Evolutionary conservation across 2,113 vertebrate genomes (phyloP), one percentile per base, ranked within the genome.

Genomic region (Pachycephala philippinensis): DNA sequence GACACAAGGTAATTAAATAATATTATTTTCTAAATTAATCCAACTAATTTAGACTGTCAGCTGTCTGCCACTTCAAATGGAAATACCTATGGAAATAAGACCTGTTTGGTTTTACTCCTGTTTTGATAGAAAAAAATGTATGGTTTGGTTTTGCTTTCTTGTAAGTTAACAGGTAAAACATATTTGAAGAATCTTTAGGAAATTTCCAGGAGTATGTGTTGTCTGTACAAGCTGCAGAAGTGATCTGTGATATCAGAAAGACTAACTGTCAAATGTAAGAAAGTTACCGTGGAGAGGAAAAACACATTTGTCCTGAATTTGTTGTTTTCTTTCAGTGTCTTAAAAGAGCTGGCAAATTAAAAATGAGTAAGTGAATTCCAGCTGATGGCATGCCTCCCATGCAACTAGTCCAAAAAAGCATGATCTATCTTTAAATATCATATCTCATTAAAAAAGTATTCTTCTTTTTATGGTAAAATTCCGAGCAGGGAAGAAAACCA

Each of bases 1-100:
- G 98, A 99, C 89, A 99, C 99, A 98, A 99, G 98, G 99, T 99
- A 98, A 97, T 83, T 53, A 59, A 82, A 44, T 79, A 60, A 80
- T 56, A 37, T 26, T 1, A 66, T 81, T 89, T 82, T 70, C 15
- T 60, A 69, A 79, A 3, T 64, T 89, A 81, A 71, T 72, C 16
- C 17, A 31, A 35, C 26, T 72, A 33, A 68, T 68, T 82, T 66
- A 79, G 9, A 24, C 18, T 79, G 16, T 31, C n/a, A 64, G 5
- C 21, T 91, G 12, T 72, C 27, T 91, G 37, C 16, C 31, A n/a
- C 11, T 74, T 90, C 24, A 77, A 37, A 65, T 52, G 30, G 31
- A 61, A 91, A 63, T 72, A 24, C 15, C 12, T 54, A 3, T 15
- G 1, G 44, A 26, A 53, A 2, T 45, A 76, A 76, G 57, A 72